A percentile compares a stretch with the other conserved stretches of the same genome.
phyloP scores from a whole-genome alignment of 1,140 invertebrate species.

The Asbolus verrucosus region DNA sequence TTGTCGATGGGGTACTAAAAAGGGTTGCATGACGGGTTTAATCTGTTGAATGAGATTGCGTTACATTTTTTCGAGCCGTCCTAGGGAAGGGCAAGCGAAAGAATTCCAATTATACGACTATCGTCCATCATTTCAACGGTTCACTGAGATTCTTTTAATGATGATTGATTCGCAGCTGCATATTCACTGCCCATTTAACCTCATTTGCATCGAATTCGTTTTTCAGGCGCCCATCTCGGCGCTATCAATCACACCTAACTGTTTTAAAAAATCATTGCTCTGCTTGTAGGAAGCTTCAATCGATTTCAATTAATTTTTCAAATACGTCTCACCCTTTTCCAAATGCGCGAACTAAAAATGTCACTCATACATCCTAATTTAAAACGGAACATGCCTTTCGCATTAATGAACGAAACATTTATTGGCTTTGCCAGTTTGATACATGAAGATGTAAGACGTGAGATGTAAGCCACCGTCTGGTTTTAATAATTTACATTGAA shows the following conservation, averaged over 20 bases:
- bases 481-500: no score
- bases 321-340: no score
- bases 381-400: no score
- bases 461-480: no score
- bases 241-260: slow-evolving; percentile 29
- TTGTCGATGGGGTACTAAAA: not conserved
- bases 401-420: no score
- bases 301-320: slow-evolving; percentile 4
- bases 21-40: slow-evolving; percentile 3
- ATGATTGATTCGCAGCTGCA: slow-evolving; percentile 28
- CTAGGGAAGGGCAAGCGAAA: slow-evolving; percentile 4
- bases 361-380: no score
- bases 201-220: slow-evolving; percentile 29
- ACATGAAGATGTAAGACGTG: no score
- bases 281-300: not conserved
- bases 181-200: slow-evolving; percentile 32
- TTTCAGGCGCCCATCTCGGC: slow-evolving; percentile 12
- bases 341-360: no score
- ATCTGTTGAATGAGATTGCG: slow-evolving; percentile 15
- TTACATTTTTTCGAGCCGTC: not conserved
- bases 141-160: slow-evolving; percentile 29
- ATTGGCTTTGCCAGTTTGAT: no score
- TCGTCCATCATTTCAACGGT: slow-evolving; percentile 19
- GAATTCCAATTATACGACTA: slow-evolving; percentile 38
- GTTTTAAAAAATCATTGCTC: slow-evolving; percentile 13